phyloP scores from a whole-genome alignment of 2,888 invertebrate genomes.

The Blastobasis adustella region DNA sequence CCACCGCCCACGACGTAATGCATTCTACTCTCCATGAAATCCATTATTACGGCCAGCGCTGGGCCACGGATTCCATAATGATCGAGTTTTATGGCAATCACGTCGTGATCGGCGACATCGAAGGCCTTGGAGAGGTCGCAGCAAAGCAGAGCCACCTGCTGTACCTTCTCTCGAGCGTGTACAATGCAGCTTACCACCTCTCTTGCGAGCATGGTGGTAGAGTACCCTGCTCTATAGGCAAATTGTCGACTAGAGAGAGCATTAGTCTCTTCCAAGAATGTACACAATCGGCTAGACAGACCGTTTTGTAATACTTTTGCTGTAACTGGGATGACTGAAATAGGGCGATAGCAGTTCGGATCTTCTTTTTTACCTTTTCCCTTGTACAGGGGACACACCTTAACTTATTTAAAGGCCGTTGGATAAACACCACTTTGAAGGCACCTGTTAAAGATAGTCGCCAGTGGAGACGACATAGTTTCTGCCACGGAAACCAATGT shows the following conservation, averaged over 20 bases:
- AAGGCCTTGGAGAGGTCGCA: slow-evolving; percentile 4
- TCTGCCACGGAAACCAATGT: too few species aligned
- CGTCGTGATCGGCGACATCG: slow-evolving; percentile 4
- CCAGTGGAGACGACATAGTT: too few species aligned
- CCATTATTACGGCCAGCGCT: too few species aligned
- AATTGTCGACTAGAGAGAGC: neutral
- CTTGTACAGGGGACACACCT: too few species aligned
- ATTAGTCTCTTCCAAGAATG: neutral
- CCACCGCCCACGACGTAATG: too few species aligned
- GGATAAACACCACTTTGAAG: too few species aligned
- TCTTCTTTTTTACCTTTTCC: too few species aligned
- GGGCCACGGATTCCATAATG: too few species aligned
- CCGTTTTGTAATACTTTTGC: slow-evolving; percentile 1
- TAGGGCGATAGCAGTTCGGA: too few species aligned
- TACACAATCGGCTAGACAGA: neutral
- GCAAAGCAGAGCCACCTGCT: slow-evolving; percentile 3
- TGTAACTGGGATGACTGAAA: slow-evolving; percentile 1
- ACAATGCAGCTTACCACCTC: neutral
- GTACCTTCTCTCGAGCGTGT: neutral
- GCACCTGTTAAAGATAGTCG: too few species aligned
- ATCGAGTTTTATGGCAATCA: neutral
- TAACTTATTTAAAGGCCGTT: too few species aligned
- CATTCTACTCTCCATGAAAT: too few species aligned
- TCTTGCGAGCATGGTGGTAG: slow-evolving; percentile 1
- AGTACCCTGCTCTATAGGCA: neutral